These are phyloP conservation scores for Drosophila elegans DNA, from an alignment of 1,140 invertebrate genomes.

Conservation along the genomic window DNA sequence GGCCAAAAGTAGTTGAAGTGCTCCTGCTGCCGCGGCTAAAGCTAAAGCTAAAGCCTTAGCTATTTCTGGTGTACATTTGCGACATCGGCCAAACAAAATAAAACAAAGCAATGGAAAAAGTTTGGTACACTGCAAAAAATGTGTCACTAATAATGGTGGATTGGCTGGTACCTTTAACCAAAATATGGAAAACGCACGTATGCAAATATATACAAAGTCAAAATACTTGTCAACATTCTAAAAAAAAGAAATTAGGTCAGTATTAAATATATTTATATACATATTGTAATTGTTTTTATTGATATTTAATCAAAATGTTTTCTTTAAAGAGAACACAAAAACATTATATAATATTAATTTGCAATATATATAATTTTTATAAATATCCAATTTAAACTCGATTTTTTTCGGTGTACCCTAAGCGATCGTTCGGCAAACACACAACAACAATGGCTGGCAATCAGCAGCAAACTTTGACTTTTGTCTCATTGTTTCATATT, in stretches of 20 bases:
- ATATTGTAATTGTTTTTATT: no score
- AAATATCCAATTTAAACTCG: not conserved
- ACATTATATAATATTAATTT: no score
- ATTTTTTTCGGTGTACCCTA: conserved; percentile 1
- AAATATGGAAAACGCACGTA: no score
- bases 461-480: conserved; percentile 60
- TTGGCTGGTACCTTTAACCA: no score
- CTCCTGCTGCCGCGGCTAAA: conserved; percentile 31
- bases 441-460: conserved; percentile 47
- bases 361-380: no score
- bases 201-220: no score
- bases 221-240: no score
- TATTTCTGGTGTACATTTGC: conserved; percentile 50
- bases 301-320: no score
- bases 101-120: conserved; percentile 38
- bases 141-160: no score
- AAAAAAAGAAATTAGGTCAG: no score
- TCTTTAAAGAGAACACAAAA: no score
- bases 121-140: conserved; percentile 16
- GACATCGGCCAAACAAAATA: conserved; percentile 50
- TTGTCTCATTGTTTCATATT: conserved; percentile 82
- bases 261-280: no score
- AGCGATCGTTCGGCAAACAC: conserved; percentile 41
- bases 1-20: conserved; percentile 46
- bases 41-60: conserved; percentile 16